These are phyloP conservation scores for Conchocele bisecta DNA, from an alignment of 2,888 invertebrate genomes.

Conservation along the genomic window DNA sequence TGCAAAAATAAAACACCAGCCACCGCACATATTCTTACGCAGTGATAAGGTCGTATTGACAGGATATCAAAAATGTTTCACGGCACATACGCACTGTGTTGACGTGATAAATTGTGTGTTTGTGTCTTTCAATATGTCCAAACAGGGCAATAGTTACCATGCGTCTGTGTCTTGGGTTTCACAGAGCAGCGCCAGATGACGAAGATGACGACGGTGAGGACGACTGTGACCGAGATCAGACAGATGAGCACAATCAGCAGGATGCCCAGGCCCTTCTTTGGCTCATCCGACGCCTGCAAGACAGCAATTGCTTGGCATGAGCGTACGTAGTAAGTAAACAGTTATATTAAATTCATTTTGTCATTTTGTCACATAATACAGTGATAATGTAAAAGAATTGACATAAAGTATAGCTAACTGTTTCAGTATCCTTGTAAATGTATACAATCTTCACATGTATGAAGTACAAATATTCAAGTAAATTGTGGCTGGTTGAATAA, in stretches of 20 bases:
- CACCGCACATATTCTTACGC: too few relatives aligned
- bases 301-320: neutral
- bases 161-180: constrained; percentile 44
- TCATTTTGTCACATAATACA: too few relatives aligned
- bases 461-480: too few relatives aligned
- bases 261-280: constrained; percentile 17
- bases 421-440: neutral
- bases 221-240: constrained; percentile 11
- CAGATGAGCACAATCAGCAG: constrained; percentile 38
- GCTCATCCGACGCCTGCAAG: neutral
- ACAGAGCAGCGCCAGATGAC: constrained; percentile 46
- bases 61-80: too few relatives aligned
- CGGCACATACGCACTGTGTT: neutral
- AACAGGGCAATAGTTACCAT: too few relatives aligned
- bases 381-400: too few relatives aligned
- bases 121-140: too few relatives aligned
- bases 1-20: too few relatives aligned
- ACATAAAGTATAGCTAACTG: neutral
- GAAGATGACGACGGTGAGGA: constrained; percentile 1
- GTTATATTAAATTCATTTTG: too few relatives aligned
- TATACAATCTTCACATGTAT: too few relatives aligned
- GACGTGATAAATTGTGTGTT: neutral
- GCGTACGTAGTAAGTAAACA: neutral
- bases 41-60: too few relatives aligned
- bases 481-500: too few relatives aligned